Evolutionary conservation across 2,888 invertebrate species (phyloP), one percentile per base, ranked within the genome.

Genomic region (Pyrrhia umbra): DNA sequence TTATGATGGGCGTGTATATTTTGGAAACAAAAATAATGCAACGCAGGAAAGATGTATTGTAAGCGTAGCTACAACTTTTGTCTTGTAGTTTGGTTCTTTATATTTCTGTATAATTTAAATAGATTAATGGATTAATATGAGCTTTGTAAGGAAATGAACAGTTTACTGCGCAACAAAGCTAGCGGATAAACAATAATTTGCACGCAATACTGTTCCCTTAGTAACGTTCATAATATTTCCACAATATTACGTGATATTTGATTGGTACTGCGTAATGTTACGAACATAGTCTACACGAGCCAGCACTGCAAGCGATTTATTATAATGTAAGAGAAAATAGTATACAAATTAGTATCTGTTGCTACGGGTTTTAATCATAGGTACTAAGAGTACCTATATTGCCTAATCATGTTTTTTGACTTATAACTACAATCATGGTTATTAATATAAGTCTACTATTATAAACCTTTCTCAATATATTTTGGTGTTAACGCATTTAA

Each of bases 221-320:
- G 13, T 16, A 39, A 18, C 13, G 30, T 68, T 49, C 20, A 20
- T 61, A 57, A 50, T 16, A 52, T 59, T 52, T 55, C 30, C 18
- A 39, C 10, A 40, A 49, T 40, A 46, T 72, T 43, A 55, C 37
- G 37, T 39, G 42, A 37, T 6, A 47, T 59, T 25, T 15, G 9
- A 52, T 27, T 34, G 10, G 16, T 15, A 42, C 21, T 55, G 55
- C 34, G 27, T 60, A 52, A 51, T 20, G 0, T 34, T 16, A 25
- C 18, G 34, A 42, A 43, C 34, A 37, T 16, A 15, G 43, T 10
- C 10, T 20, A 23, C n/a, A 30, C 42, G 20, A 42, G 42, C 5
- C 16, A 15, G 2, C 6, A 13, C 9, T 34, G 21, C 9, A 20
- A 42, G 1, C 37, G 13, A 3, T 34, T 30, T 40, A 39, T 23